Evolutionary conservation across 2,797 vertebrate genomes (phyloP), one percentile per base, ranked within the genome.

Genomic region (Anguilla marmorata): DNA sequence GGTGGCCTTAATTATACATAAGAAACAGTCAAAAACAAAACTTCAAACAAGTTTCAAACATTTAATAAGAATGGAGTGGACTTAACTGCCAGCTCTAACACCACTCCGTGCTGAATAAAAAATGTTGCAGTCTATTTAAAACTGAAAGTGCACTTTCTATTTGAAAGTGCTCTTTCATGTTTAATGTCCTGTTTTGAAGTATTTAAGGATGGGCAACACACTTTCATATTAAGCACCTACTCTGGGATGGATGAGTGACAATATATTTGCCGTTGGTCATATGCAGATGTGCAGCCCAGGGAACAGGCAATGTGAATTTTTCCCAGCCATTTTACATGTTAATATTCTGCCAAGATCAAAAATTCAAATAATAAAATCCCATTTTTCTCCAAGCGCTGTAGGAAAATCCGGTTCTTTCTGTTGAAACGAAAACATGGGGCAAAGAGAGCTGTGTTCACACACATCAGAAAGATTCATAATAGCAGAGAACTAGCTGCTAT

Each of bases 341-440:
- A 80, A 80, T 80, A 50, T 48, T 37, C 74, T 79, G 74, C 41
- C 24, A 48, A 50, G 24, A 82, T 82, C 41, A 45, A 82, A 82
- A 24, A 82, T 48, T 50, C 45, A 9, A 45, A 80, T 80, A 80
- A 19, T 16, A 37, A 14, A 80, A 76, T 6, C 3, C 14, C 14
- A 45, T 41, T 80, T 45, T 45, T 4, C 76, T 16, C 76, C 14
- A 45, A 80, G 33, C 1, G 14, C 74, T 11, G 74, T 8, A 45
- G 33, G 72, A 74, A 74, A 74, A 30, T 74, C 72, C 9, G 12
- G 72, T 21, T 74, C n/a, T 30, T 30, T 80, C 33, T 80, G 33
- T 48, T 45, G 14, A 41, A 14, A 14, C 12, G 5, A 76, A 37
- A 14, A 76, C 12, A 6, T 19, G 12, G 9, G 11, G 76, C 5